Percentiles rank a stretch among this genome's conserved stretches.
phyloP scores from a whole-genome alignment of 2,113 vertebrate genomes.

The Alethe castanea region DNA sequence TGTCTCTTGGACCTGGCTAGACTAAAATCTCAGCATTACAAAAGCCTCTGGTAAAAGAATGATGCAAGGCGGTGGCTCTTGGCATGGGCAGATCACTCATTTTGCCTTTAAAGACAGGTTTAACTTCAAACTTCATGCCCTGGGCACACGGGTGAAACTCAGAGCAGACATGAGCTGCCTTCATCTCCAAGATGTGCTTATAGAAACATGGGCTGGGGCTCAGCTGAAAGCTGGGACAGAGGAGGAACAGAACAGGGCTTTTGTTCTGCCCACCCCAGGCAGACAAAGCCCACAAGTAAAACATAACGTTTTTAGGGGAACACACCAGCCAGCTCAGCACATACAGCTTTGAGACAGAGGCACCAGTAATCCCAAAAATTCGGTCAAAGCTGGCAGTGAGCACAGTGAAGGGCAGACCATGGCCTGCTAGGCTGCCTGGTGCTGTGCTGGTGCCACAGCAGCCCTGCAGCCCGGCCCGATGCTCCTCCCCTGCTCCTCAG shows the following conservation, averaged over 20 bases:
- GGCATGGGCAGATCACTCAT: background rate
- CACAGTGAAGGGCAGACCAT: background rate
- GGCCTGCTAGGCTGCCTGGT: background rate
- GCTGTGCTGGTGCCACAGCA: background rate
- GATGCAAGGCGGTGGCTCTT: background rate
- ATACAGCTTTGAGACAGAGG: background rate
- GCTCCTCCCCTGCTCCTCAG: slow-evolving; percentile 1
- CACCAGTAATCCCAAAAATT: background rate
- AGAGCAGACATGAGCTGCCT: background rate
- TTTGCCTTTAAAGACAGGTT: background rate
- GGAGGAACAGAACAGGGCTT: background rate
- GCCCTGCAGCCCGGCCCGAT: fast-evolving
- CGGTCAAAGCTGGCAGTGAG: background rate
- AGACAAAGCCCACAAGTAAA: background rate
- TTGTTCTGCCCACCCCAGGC: background rate
- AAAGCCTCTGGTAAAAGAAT: background rate
- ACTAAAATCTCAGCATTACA: background rate
- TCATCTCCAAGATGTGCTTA: background rate
- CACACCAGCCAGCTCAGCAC: background rate
- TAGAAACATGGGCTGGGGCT: background rate
- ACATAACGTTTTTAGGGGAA: background rate
- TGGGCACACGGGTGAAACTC: fast-evolving
- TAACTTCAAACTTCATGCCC: background rate
- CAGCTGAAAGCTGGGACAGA: background rate
- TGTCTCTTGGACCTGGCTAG: background rate